A percentile compares a stretch with the other conserved stretches of the same genome.
Conservation (phyloP, 2,113 vertebrate genomes). For the Aphyosemion australe region DNA sequence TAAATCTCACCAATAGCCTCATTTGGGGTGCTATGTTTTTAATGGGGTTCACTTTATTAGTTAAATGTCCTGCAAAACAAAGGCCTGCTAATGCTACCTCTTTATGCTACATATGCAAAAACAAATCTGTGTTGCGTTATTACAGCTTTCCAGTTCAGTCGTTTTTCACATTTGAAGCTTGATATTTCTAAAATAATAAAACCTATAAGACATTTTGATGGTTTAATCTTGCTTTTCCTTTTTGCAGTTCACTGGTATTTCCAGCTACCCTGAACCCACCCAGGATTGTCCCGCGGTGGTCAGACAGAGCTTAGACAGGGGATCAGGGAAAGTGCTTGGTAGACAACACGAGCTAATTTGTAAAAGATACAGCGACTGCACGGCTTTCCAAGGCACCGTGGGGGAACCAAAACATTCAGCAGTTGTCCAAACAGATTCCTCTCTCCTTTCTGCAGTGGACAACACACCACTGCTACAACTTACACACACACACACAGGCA, state of each 20-base stretch:
- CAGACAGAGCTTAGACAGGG: constrained; percentile 62
- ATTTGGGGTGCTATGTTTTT: constrained; percentile 13
- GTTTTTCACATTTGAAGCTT: too few relatives aligned
- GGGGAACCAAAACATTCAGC: constrained; percentile 81
- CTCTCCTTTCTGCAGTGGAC: constrained; percentile 56
- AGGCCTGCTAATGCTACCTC: too few relatives aligned
- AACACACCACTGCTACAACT: constrained; percentile 62
- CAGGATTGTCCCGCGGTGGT: constrained; percentile 44
- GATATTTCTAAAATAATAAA: neutral
- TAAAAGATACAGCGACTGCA: constrained; percentile 78
- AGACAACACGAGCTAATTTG: constrained; percentile 78
- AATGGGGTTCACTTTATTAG: constrained; percentile 12
- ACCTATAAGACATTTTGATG: constrained; percentile 7
- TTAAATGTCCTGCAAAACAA: neutral
- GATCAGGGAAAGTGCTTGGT: constrained; percentile 72
- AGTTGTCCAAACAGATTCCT: constrained; percentile 84
- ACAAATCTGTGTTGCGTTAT: too few relatives aligned
- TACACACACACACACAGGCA: constrained; percentile 24
- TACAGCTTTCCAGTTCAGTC: too few relatives aligned
- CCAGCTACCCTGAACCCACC: constrained; percentile 20
- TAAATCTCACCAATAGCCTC: constrained; percentile 22
- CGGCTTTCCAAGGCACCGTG: constrained; percentile 74
- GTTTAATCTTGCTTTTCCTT: neutral
- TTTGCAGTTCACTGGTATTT: neutral
- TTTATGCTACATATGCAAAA: neutral